Evolutionary conservation across 2,888 invertebrate species (phyloP).

Genomic region (Pandemis corylana): DNA sequence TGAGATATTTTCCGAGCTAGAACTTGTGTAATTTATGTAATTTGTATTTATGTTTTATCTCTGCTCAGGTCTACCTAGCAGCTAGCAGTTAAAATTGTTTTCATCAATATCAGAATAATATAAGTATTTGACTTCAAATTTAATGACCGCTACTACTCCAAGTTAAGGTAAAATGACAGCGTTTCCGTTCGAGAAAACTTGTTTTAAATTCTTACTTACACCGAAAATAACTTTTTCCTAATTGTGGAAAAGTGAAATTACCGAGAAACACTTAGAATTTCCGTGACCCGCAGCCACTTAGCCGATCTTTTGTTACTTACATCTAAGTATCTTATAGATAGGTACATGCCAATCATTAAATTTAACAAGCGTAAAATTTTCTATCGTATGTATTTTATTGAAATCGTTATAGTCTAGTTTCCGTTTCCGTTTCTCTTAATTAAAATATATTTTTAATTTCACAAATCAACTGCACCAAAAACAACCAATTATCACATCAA

Average conservation of each 20-base stretch:
- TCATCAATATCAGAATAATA: too few species aligned
- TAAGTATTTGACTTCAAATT: too few species aligned
- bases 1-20: too few species aligned
- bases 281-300: conserved; percentile 1
- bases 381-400: not conserved
- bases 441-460: too few species aligned
- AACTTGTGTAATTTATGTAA: too few species aligned
- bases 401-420: not conserved
- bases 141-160: too few species aligned
- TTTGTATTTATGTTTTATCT: too few species aligned
- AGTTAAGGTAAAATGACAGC: not conserved
- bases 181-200: not conserved
- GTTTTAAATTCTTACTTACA: not conserved
- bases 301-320: conserved; percentile 4
- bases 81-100: too few species aligned
- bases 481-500: too few species aligned
- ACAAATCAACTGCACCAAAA: too few species aligned
- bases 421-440: too few species aligned
- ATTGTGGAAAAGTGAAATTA: not conserved
- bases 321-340: not conserved
- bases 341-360: not conserved
- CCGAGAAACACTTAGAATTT: not conserved
- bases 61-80: too few species aligned
- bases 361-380: not conserved
- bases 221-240: not conserved